These are phyloP conservation scores for Zaprionus tsacasi DNA, from an alignment of 1,140 invertebrate species.

Conservation along the genomic window DNA sequence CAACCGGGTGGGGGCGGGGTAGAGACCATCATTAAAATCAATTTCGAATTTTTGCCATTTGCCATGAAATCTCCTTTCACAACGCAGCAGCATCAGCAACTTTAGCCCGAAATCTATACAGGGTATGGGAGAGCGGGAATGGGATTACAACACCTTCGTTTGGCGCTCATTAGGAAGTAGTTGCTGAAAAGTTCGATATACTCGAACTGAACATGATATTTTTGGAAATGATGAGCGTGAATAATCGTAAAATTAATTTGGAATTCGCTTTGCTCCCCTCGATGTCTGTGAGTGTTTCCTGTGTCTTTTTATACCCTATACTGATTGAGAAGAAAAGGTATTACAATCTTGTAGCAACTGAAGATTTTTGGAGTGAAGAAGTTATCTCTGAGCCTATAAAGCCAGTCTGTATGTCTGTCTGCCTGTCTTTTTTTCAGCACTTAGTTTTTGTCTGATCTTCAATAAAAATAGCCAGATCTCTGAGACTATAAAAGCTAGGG, in stretches of 20 bases:
- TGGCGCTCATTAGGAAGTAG: slow-evolving; percentile 27
- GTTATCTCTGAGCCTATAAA: no score
- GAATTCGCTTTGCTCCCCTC: neutral
- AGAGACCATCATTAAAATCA: slow-evolving; percentile 68
- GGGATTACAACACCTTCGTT: slow-evolving; percentile 5
- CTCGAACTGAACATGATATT: neutral
- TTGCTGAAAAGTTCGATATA: neutral
- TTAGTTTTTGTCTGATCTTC: no score
- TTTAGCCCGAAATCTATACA: neutral
- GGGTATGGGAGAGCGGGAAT: neutral
- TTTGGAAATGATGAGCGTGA: slow-evolving; percentile 2
- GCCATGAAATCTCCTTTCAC: slow-evolving; percentile 34
- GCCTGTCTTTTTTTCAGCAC: no score
- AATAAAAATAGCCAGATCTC: no score
- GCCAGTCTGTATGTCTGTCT: no score
- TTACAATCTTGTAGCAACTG: no score
- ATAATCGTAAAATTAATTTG: slow-evolving; percentile 8
- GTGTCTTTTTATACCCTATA: neutral
- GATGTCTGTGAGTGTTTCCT: neutral
- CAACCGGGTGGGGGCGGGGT: neutral
- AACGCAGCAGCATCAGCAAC: neutral
- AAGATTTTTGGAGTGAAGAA: no score
- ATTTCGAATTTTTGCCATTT: slow-evolving; percentile 53
- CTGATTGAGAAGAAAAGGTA: no score
- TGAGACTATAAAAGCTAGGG: no score